Evolutionary conservation across 92 coral and sea anemone genomes (phyloP).

Genomic region (Phenganax stokvisi): DNA sequence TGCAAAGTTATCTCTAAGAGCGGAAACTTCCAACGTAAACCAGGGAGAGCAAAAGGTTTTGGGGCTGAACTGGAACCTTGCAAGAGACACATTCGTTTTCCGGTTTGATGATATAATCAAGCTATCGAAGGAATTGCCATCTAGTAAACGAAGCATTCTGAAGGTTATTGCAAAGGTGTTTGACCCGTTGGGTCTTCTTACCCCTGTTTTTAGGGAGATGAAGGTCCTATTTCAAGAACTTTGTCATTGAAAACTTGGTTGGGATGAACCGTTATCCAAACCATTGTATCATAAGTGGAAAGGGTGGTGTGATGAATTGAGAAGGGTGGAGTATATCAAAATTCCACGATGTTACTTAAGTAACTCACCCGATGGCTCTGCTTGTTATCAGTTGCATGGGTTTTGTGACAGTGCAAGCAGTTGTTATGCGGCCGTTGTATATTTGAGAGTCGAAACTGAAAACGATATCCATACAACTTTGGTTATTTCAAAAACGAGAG

Average conservation of each 20-base stretch:
- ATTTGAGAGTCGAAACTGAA: slow-evolving; percentile 31
- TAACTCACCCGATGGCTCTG: slow-evolving; percentile 9
- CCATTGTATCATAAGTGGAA: slow-evolving; percentile 35
- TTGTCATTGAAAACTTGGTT: slow-evolving; percentile 26
- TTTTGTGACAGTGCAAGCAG: slow-evolving; percentile 51
- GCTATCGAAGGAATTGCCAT: slow-evolving; percentile 10
- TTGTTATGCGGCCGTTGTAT: slow-evolving; percentile 49
- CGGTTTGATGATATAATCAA: slow-evolving; percentile 37
- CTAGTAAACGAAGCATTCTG: slow-evolving; percentile 43
- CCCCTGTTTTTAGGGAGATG: slow-evolving; percentile 44
- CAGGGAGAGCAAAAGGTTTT: slow-evolving; percentile 42
- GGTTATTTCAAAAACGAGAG: slow-evolving; percentile 15
- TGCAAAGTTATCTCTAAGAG: slow-evolving; percentile 41
- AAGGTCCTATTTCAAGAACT: slow-evolving; percentile 50
- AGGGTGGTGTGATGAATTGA: slow-evolving; percentile 35
- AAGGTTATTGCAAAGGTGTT: slow-evolving; percentile 55
- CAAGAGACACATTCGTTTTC: slow-evolving; percentile 44
- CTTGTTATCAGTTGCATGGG: slow-evolving; percentile 45
- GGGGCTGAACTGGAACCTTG: slow-evolving; percentile 52
- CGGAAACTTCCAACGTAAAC: neutral
- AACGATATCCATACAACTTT: neutral
- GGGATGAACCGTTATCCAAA: slow-evolving; percentile 36
- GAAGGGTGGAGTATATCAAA: slow-evolving; percentile 6
- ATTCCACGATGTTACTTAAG: slow-evolving; percentile 45
- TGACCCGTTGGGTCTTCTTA: slow-evolving; percentile 52